Base-by-base conservation (phyloP, 2,797 vertebrate species). In the Arnoldichthys spilopterus region DNA sequence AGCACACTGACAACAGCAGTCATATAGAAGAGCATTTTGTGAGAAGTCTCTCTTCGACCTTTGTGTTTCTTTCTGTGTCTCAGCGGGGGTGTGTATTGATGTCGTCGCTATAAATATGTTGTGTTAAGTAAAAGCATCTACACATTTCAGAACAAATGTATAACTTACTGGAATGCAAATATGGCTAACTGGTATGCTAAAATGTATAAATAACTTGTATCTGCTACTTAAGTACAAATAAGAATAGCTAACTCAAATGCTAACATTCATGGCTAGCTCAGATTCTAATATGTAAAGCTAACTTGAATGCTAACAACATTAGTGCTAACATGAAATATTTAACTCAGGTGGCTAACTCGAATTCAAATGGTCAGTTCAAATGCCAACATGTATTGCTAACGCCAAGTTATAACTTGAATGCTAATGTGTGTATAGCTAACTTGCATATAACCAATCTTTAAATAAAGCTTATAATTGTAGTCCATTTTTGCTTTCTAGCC, bases 21-120 rank as follows among this genome's bases (percentile, higher is more conserved):
- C 79, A 81, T 88, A 82, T 68, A 85, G 78, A 81, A 69, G 85
- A 84, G 86, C 85, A 26, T 83, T 83, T 83, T 82, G 77, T 86
- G 81, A 77, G 85, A 69, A 59, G 30, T 59, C 59, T 49, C 61
- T 61, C 74, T 8, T 61, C 28, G 59, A 70, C 74, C 74, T 43
- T 24, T 49, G 34, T 45, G 43, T 34, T 62, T 54, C 22, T 74
- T 61, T 67, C n/a, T 12, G 4, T 68, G 40, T 69, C 30, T 79
- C 61, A 53, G 51, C 26, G 34, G 63, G 53, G 4, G 2, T 8
- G 47, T 68, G 43, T 22, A 54, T 72, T 59, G 68, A 24, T 64
- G 43, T 4, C 28, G 12, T 70, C 63, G 24, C 5, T 58, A 32
- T 11, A 26, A 43, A 49, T 6, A 43, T 7, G 20, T 4, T 40